Base-by-base conservation (phyloP, 2,113 vertebrate species). In the Macquaria australasica region DNA sequence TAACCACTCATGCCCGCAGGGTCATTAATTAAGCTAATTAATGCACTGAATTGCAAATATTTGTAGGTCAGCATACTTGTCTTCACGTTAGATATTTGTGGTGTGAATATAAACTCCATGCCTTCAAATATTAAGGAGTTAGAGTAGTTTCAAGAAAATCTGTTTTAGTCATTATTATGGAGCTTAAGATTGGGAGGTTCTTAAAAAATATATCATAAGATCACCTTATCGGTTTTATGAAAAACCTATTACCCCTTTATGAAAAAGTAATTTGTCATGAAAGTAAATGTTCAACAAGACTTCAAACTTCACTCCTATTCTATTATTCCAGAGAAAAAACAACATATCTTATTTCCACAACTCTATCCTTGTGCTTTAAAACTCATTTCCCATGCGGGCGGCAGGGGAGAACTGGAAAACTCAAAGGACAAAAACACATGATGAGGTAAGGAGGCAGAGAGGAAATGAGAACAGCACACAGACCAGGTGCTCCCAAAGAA, bases 391-490 rank as follows among this genome's bases (percentile, higher is more conserved):
- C 58, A 81, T 76, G 79, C 41, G n/a, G 77, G 67, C 70, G 67
- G 79, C 80, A 71, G 63, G 80, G 84, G 84, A 85, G 71, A 66
- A 21, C 25, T 18, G 55, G 73, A 85, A 88, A 90, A 81, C 67
- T 78, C 79, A 84, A 37, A 73, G 68, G 84, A 92, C 66, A 80
- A 90, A 82, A 88, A 89, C 73, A 83, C 56, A 77, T 82, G 86
- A 88, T 87, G 82, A 83, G 86, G 83, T 55, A 68, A 78, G 83
- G 86, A 83, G 77, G 63, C 77, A 48, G 71, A 79, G 82, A 92
- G 92, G 91, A 89, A 91, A 93, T 91, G 89, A 92, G 89, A 89
- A 66, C 59, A 77, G 85, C 63, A 74, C 58, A 67, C 41, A 58
- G 74, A 73, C 87, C 91, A 92, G 91, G 84, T 91, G 90, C 85